Evolutionary conservation across 2,797 vertebrate species (phyloP).

Genomic region (Acanthornis magna): DNA sequence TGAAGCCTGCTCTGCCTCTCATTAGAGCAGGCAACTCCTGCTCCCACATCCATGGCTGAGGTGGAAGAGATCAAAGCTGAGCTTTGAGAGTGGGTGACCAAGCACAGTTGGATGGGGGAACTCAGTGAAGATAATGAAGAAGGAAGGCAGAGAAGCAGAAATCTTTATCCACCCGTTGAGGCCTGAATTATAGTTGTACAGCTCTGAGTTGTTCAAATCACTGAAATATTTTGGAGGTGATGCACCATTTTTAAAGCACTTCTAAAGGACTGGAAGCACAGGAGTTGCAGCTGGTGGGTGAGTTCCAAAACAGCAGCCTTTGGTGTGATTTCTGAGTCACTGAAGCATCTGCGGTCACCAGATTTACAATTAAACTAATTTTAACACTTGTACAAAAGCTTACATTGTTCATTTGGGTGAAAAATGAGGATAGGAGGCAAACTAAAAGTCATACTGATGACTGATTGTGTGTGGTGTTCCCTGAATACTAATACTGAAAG

Average conservation of each 20-base stretch:
- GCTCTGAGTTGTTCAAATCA: neutral
- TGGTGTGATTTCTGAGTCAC: neutral
- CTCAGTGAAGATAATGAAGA: neutral
- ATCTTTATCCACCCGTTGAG: neutral
- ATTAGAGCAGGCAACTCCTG: neutral
- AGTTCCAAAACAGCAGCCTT: neutral
- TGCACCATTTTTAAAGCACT: neutral
- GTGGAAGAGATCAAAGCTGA: neutral
- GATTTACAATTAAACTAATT: neutral
- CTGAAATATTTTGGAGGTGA: neutral
- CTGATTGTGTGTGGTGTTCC: neutral
- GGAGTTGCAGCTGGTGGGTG: neutral
- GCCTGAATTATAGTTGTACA: neutral
- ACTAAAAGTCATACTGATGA: neutral
- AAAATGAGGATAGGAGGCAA: neutral
- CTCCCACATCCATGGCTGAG: neutral
- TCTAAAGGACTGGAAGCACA: neutral
- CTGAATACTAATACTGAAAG: neutral
- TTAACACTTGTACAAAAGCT: neutral
- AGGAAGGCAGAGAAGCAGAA: neutral
- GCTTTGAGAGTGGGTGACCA: neutral
- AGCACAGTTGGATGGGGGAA: neutral
- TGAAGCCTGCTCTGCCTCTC: neutral
- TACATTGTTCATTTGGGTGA: neutral
- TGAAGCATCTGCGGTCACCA: accelerated